Evolutionary conservation across 2,797 vertebrate genomes (phyloP), one percentile per base, ranked within the genome.

Genomic region (Scolopax bukidnonensis): DNA sequence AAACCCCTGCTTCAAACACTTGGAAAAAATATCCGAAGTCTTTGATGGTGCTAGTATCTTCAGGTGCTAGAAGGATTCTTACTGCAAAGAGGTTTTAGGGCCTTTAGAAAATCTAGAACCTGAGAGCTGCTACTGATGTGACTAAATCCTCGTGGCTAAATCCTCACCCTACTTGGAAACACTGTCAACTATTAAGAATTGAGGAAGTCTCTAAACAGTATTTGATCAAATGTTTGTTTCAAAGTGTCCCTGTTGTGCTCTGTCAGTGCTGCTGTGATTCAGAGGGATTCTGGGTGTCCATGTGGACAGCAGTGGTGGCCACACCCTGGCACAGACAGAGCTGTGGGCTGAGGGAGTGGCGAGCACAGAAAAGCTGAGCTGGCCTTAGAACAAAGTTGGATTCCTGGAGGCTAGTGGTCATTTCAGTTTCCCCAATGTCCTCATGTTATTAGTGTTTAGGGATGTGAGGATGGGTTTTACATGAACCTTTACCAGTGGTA

Each of bases 281-380:
- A 45, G 60, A 57, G 68, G 0, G 1, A 19, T 45, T 69, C 5
- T 1, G 36, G 16, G 53, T 19, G 45, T 41, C 60, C 19, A 1
- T 5, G 32, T 23, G 63, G 67, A 11, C 54, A 51, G 68, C 54
- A 69, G 56, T 53, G 73, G 32, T 43, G 89, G 38, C 50, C 27
- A 27, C 71, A 15, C 11, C 5, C 4, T 20, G 59, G 25, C 54
- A 61, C 3, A 1, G 59, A 24, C 2, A 9, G 78, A 53, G 40
- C 48, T 59, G 40, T 56, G 51, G 68, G 57, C 32, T 7, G 1
- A 27, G 4, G 1, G 43, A 57, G 32, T 8, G 0, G 1, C 3
- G 40, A 80, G 60, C 43, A 24, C 38, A n/a, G 69, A 33, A 75
- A 24, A 53, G 64, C 70, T 24, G 32, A 68, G 48, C 28, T 38